Evolutionary conservation across 2,113 vertebrate genomes (phyloP), one percentile per base, ranked within the genome.

Genomic region (Melanotaenia duboulayi): DNA sequence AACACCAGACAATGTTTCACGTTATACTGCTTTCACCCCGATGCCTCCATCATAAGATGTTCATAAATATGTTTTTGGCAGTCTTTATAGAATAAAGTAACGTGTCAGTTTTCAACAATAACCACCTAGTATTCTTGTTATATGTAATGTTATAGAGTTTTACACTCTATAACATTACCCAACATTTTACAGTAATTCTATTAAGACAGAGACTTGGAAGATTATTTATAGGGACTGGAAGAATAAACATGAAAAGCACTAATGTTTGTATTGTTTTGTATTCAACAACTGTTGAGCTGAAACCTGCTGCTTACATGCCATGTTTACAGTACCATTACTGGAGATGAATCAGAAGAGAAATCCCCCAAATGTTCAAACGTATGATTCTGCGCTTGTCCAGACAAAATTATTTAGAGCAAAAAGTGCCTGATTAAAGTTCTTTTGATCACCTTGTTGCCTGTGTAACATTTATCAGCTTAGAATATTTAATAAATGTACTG

Each of bases 401-500:
- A 87, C 24, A 82, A 75, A 48, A 87, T 89, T n/a, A 89, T 90
- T 91, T 90, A 84, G 80, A 90, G 85, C 54, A 79, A 92, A 87
- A 91, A 92, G 94, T 93, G 91, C 91, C 93, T 92, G 77, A 94
- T 91, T 93, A 92, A 94, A 92, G 77, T 87, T 77, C 83, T 87
- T 76, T 76, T 81, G 55, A 86, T 86, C 40, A 69, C 14, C 13
- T 22, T 51, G 25, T 54, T 14, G 28, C 50, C n/a, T 82, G 12
- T 70, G 50, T 73, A 17, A n/a, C 8, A 2, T 80, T 16, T 63
- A 66, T 68, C 57, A 22, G 13, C 8, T 55, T 10, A 56, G 9
- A 63, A 51, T 37, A 17, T 5, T 16, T 14, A 14, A 13, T 42
- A 42, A 35, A 35, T 35, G 32, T 35, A 1, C 7, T 35, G 8